Percentiles rank a stretch among this genome's conserved stretches.
These are phyloP conservation scores for Anguilla pacifica DNA, from an alignment of 2,797 vertebrate species.

Conservation along the genomic window DNA sequence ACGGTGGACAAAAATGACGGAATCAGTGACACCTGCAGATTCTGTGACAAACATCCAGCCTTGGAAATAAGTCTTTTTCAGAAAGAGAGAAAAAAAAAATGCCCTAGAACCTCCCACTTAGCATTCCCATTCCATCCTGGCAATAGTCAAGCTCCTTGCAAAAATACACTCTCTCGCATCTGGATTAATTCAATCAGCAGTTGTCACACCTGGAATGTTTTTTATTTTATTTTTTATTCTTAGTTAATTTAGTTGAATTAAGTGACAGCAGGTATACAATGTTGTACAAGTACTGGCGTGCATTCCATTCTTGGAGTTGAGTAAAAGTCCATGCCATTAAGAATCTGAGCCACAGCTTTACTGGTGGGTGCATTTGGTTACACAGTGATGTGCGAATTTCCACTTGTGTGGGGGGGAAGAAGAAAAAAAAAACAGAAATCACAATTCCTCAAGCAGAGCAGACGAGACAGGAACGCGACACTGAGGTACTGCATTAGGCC, in stretches of 20 bases:
- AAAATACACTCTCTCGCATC: too few species aligned
- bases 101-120: too few species aligned
- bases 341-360: not conserved
- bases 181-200: too few species aligned
- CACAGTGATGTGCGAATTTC: slow-evolving; percentile 34
- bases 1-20: too few species aligned
- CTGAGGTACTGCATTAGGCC: slow-evolving; percentile 68
- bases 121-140: too few species aligned
- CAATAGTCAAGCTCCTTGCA: too few species aligned
- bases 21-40: too few species aligned
- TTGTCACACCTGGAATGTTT: too few species aligned
- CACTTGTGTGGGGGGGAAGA: slow-evolving; percentile 43
- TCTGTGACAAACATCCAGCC: too few species aligned
- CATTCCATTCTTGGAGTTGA: not conserved
- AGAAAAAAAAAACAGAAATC: slow-evolving; percentile 34
- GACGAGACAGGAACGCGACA: slow-evolving; percentile 66
- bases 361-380: not conserved
- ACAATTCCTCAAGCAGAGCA: slow-evolving; percentile 44
- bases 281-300: not conserved
- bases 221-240: not conserved
- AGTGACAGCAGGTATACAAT: not conserved
- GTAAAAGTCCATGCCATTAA: not conserved
- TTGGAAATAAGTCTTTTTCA: too few species aligned
- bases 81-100: too few species aligned
- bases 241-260: not conserved